Percentiles rank a stretch among this genome's conserved stretches.
phyloP scores from a whole-genome alignment of 2,797 vertebrate species.

The Pteropus rufus region DNA sequence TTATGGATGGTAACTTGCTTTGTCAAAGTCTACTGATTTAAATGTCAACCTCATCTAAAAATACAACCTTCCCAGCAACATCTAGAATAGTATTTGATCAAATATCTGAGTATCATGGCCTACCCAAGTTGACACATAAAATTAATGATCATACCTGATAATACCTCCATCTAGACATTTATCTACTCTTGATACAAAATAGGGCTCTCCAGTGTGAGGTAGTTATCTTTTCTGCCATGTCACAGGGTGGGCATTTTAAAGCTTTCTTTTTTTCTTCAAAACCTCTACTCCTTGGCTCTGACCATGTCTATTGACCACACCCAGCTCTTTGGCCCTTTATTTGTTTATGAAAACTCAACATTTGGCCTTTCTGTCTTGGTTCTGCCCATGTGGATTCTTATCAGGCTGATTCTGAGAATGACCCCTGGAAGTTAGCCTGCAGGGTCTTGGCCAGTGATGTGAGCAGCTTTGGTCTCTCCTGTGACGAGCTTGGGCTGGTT shows the following conservation, averaged over 20 bases:
- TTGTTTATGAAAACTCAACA: background rate
- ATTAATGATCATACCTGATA: background rate
- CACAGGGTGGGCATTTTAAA: background rate
- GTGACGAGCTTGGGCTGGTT: background rate
- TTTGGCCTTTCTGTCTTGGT: background rate
- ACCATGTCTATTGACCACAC: background rate
- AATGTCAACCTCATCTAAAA: background rate
- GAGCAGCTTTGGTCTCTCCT: background rate
- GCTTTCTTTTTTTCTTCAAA: background rate
- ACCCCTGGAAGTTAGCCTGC: too few species aligned
- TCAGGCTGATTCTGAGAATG: background rate
- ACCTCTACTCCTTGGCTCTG: background rate
- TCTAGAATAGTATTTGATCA: background rate
- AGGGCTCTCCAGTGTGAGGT: background rate
- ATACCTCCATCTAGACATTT: background rate
- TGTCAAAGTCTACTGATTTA: background rate
- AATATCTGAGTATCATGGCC: background rate
- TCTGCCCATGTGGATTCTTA: background rate
- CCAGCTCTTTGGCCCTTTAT: background rate
- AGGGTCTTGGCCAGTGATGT: background rate
- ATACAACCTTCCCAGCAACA: background rate
- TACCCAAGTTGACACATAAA: background rate
- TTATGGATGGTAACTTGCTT: background rate
- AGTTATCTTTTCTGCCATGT: background rate
- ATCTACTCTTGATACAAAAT: background rate